Evolutionary conservation across 2,113 vertebrate species (phyloP).

Genomic region (Sphyrna mokarran): DNA sequence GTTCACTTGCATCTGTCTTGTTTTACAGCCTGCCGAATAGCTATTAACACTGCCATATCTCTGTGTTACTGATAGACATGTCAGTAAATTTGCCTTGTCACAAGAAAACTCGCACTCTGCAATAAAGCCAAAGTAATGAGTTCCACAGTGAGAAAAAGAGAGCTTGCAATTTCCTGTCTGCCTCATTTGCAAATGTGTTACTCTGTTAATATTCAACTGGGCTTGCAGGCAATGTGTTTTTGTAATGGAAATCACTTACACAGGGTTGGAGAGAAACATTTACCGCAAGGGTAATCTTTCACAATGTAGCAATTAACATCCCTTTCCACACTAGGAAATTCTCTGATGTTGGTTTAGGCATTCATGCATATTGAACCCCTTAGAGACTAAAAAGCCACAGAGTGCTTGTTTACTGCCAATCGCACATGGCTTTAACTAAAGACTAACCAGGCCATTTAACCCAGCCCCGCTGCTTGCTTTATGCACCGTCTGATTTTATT

Average conservation of each 20-base stretch:
- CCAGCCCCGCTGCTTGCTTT: neutral
- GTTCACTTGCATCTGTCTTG: slow-evolving; percentile 37
- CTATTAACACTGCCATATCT: slow-evolving; percentile 47
- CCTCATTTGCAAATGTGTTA: slow-evolving; percentile 49
- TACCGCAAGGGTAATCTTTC: slow-evolving; percentile 25
- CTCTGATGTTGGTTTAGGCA: slow-evolving; percentile 19
- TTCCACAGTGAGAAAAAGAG: slow-evolving; percentile 50
- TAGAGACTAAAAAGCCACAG: neutral
- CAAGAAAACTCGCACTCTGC: slow-evolving; percentile 48
- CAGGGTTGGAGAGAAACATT: neutral
- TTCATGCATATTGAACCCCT: slow-evolving; percentile 26
- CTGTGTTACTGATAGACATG: slow-evolving; percentile 49
- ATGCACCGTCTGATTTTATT: neutral
- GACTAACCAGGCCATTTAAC: neutral
- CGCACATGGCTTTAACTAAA: slow-evolving; percentile 16
- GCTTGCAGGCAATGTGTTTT: slow-evolving; percentile 38
- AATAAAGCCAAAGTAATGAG: slow-evolving; percentile 59
- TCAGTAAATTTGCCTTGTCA: slow-evolving; percentile 55
- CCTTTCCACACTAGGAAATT: neutral
- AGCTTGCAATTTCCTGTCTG: slow-evolving; percentile 54
- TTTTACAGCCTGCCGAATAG: slow-evolving; percentile 48
- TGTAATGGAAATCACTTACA: slow-evolving; percentile 39
- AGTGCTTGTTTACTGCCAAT: neutral
- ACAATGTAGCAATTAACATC: slow-evolving; percentile 36
- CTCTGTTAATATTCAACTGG: slow-evolving; percentile 52